Percentiles rank a stretch among this genome's conserved stretches.
Conservation (phyloP, 2,888 invertebrate species). For the Metopia argyrocephala region DNA sequence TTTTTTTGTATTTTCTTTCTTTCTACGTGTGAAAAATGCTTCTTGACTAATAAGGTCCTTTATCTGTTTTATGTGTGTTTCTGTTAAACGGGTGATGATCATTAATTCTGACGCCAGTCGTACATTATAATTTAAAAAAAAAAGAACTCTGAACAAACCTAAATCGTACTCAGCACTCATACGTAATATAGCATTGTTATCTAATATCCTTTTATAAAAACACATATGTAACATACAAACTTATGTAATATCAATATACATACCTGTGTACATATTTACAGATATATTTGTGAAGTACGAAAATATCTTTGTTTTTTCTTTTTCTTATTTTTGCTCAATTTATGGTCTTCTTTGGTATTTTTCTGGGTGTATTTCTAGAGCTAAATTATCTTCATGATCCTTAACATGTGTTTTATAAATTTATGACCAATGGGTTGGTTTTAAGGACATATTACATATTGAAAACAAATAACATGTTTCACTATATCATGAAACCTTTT, state of each 20-base stretch:
- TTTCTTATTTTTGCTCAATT: slow-evolving; percentile 14
- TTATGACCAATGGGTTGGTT: slow-evolving; percentile 49
- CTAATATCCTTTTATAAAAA: neutral
- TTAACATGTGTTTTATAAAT: slow-evolving; percentile 57
- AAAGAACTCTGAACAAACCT: too few relatives aligned
- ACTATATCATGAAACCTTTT: slow-evolving; percentile 45
- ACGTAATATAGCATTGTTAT: slow-evolving; percentile 56
- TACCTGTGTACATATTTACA: slow-evolving; percentile 37
- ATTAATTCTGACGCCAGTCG: slow-evolving; percentile 71
- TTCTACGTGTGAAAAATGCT: neutral
- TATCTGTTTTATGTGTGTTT: slow-evolving; percentile 66
- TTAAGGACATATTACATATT: slow-evolving; percentile 39
- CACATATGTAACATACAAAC: neutral
- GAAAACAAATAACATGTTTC: slow-evolving; percentile 29
- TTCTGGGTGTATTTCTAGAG: slow-evolving; percentile 59
- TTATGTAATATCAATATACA: neutral
- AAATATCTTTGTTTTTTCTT: slow-evolving; percentile 3
- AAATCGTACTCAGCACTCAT: neutral
- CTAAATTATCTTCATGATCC: slow-evolving; percentile 56
- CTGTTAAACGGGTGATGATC: slow-evolving; percentile 39
- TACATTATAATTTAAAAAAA: too few relatives aligned
- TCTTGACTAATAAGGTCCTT: slow-evolving; percentile 69
- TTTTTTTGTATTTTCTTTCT: slow-evolving; percentile 5
- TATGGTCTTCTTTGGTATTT: slow-evolving; percentile 1
- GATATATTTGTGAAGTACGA: too few relatives aligned